Evolutionary conservation across 2,113 vertebrate species (phyloP), one percentile per base, ranked within the genome.

Genomic region (Emberiza fucata): DNA sequence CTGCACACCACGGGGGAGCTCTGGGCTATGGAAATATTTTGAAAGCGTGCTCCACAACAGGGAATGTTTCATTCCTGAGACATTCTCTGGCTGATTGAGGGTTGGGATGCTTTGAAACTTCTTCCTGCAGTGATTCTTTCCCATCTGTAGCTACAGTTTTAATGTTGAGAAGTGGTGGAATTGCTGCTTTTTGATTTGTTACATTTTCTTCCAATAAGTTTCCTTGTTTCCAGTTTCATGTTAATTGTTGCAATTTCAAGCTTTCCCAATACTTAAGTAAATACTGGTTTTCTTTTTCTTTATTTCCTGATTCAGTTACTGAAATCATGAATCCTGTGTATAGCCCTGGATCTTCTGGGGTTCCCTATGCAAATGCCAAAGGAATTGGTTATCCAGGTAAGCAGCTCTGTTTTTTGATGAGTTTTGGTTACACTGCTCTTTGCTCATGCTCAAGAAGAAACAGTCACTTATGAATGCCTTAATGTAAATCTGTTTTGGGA

Each of bases 321-420:
- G 97, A 97, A 98, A 99, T 94, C 96, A 99, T 99, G 99, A 99
- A 99, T 98, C 99, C 99, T 88, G 98, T 99, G 65, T 99, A 99
- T 98, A 99, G 98, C 98, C 99, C 99, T 98, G 98, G 98, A 73
- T 98, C 98, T 98, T 98, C 99, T 98, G 99, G 99, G 98, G 98
- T 99, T 97, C 99, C 99, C 94, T 99, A 99, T 97, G 98, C 99
- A 98, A 99, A 99, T 96, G 97, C 98, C 89, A 99, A 99, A 98
- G 99, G 99, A 97, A 97, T 99, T 97, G 98, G 99, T 96, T 99
- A 99, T 97, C 99, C 99, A 98, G 99, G 99, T 99, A 98, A 98
- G 96, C 31, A 61, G 6, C 42, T 53, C 7, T 2, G 0, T 28
- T 56, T 86, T 44, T 63, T 70, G 63, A 28, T 1, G 3, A 21